Conservation (phyloP, 2,888 invertebrate genomes). For the Apamea monoglypha region DNA sequence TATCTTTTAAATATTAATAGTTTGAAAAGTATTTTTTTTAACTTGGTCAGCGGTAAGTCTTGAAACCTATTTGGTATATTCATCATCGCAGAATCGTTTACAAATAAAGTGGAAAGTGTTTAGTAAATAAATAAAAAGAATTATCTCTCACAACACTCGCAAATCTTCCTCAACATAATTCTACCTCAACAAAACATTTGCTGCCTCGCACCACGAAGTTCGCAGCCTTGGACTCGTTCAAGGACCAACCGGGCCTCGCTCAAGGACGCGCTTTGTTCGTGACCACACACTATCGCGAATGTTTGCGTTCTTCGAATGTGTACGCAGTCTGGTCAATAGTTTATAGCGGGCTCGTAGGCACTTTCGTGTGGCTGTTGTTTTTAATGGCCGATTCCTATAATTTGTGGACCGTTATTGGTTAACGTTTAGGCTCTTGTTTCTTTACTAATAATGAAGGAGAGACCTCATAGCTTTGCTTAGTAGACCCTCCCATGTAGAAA, state of each 20-base stretch:
- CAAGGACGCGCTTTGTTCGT: constrained; percentile 55
- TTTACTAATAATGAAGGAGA: not conserved
- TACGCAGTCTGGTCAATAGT: constrained; percentile 40
- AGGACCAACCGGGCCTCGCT: constrained; percentile 43
- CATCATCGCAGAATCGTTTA: not conserved
- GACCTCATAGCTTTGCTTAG: not conserved
- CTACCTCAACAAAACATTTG: constrained; percentile 32
- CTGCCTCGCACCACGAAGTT: constrained; percentile 42
- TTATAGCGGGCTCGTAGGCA: not conserved
- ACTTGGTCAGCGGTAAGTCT: no score
- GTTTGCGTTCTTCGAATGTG: constrained; percentile 54
- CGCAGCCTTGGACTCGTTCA: constrained; percentile 57
- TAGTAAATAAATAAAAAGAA: not conserved
- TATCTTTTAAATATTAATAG: no score
- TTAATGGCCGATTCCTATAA: not conserved
- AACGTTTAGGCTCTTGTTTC: not conserved
- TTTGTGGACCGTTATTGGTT: not conserved
- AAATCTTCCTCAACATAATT: constrained; percentile 14
- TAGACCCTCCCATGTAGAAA: not conserved
- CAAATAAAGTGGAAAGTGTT: not conserved
- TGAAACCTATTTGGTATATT: no score
- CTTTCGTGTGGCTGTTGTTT: not conserved
- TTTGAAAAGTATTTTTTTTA: no score
- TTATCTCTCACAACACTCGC: not conserved
- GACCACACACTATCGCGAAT: constrained; percentile 56